phyloP scores from a whole-genome alignment of 2,888 invertebrate genomes.

The Choreutis nemorana region DNA sequence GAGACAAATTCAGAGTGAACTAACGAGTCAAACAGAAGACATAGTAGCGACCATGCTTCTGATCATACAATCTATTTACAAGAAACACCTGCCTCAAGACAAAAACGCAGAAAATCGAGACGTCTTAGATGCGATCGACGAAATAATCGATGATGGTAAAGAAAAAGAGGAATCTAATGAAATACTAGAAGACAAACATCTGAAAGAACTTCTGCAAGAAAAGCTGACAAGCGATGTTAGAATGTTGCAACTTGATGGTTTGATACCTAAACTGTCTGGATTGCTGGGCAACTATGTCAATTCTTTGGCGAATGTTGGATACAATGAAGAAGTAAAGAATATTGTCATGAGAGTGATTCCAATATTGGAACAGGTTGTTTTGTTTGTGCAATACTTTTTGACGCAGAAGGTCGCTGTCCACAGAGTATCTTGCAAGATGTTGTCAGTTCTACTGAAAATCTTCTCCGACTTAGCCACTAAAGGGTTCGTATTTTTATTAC shows the following conservation, averaged over 20 bases:
- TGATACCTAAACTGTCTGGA: constrained; percentile 42
- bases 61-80: constrained; percentile 41
- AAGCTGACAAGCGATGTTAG: constrained; percentile 69
- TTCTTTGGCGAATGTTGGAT: constrained; percentile 17
- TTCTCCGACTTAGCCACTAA: constrained; percentile 83
- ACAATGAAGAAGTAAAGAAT: constrained; percentile 30
- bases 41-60: constrained; percentile 38
- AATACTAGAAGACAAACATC: constrained; percentile 68
- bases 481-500: constrained; percentile 32
- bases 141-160: constrained; percentile 35
- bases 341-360: constrained; percentile 65
- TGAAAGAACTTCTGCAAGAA: constrained; percentile 71
- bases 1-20: constrained; percentile 11
- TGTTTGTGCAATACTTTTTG: constrained; percentile 81
- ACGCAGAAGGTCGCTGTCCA: constrained; percentile 81
- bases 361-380: constrained; percentile 77
- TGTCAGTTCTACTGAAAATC: constrained; percentile 81
- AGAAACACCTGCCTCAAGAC: constrained; percentile 39
- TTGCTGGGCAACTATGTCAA: constrained; percentile 43
- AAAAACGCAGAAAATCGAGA: constrained; percentile 26
- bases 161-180: constrained; percentile 53
- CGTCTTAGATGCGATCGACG: constrained; percentile 38
- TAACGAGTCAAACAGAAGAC: constrained; percentile 38
- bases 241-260: constrained; percentile 60
- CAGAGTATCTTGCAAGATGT: constrained; percentile 82